A percentile compares a stretch with the other conserved stretches of the same genome.
These are phyloP conservation scores for Onychomys arenicola DNA, from an alignment of 2,797 vertebrate species.

Conservation along the genomic window DNA sequence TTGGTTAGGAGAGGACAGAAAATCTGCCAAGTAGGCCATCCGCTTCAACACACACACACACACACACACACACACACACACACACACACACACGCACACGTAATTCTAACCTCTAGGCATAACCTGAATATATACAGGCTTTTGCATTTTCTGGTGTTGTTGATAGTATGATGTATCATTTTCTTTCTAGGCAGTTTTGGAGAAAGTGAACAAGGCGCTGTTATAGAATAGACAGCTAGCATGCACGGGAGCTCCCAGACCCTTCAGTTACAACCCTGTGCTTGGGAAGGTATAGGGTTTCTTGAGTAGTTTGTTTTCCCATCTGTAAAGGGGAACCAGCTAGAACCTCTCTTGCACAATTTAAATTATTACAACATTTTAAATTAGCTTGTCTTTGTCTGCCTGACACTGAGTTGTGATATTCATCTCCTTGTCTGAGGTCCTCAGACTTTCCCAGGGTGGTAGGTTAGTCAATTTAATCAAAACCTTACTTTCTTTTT, in stretches of 20 bases:
- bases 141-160: conserved; percentile 5
- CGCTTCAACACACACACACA: neutral
- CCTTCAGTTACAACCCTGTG: neutral
- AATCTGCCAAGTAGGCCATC: neutral
- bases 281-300: neutral
- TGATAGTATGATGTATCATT: neutral
- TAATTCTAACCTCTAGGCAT: neutral
- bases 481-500: neutral
- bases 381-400: neutral
- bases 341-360: neutral
- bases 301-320: neutral
- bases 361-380: neutral
- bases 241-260: neutral
- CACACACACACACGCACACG: neutral
- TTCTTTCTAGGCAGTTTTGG: conserved; percentile 18
- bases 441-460: conserved; percentile 14
- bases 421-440: neutral
- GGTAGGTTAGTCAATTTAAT: neutral
- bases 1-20: neutral
- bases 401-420: neutral
- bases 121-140: neutral
- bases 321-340: neutral
- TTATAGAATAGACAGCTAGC: neutral
- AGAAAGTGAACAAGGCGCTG: neutral
- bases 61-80: neutral